Evolutionary conservation across 2,797 vertebrate genomes (phyloP).

Genomic region (Perdix hodgsoniae): DNA sequence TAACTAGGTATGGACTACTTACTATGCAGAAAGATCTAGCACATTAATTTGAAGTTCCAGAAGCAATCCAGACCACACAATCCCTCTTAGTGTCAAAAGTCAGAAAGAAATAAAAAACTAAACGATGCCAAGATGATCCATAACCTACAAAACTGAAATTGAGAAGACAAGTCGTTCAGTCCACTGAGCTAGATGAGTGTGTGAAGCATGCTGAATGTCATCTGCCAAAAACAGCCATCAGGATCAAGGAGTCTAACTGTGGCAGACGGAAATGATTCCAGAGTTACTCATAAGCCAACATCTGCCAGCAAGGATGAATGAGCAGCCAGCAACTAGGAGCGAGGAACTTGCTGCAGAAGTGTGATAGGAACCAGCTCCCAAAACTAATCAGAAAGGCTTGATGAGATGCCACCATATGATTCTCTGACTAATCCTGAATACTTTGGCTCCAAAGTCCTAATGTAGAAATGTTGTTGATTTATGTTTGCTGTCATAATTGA

Average conservation of each 20-base stretch:
- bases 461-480: background rate
- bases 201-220: slow-evolving; percentile 20
- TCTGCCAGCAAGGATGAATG: background rate
- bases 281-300: background rate
- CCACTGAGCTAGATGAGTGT: background rate
- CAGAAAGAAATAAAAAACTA: slow-evolving; percentile 37
- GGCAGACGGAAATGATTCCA: background rate
- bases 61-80: background rate
- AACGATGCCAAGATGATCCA: background rate
- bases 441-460: background rate
- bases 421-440: background rate
- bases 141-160: background rate
- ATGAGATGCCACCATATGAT: background rate
- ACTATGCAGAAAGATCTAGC: background rate
- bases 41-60: background rate
- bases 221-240: slow-evolving; percentile 16
- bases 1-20: background rate
- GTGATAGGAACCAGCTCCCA: background rate
- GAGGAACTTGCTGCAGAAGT: background rate
- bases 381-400: background rate
- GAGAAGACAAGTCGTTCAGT: background rate
- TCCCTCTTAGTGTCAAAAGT: background rate
- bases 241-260: background rate
- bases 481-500: background rate
- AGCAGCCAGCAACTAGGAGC: background rate